A percentile compares a stretch with the other conserved stretches of the same genome.
Conservation (phyloP, 2,888 invertebrate species). For the Caradrina kadenii region DNA sequence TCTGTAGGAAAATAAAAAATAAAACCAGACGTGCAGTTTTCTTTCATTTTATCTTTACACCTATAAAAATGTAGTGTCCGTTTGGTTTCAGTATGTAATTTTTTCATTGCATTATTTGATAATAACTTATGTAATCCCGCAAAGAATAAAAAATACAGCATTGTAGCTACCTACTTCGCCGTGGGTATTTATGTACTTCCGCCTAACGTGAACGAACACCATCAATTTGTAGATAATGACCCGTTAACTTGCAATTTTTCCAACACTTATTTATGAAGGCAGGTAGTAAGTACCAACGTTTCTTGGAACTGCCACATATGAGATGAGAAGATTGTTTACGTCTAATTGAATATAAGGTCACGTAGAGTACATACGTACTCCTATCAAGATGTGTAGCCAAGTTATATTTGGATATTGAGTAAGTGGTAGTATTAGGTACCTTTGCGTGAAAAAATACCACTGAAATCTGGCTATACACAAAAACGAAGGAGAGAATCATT, state of each 20-base stretch:
- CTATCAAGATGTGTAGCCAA: not conserved
- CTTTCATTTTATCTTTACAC: not conserved
- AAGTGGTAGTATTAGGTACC: not conserved
- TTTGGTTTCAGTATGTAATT: constrained; percentile 11
- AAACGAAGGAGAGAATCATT: too few species aligned
- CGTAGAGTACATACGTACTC: not conserved
- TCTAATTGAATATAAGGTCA: constrained; percentile 29
- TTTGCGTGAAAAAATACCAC: too few species aligned
- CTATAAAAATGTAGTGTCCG: not conserved
- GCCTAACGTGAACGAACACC: constrained; percentile 61
- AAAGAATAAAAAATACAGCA: constrained; percentile 35
- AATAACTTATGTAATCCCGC: constrained; percentile 8
- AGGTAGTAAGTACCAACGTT: constrained; percentile 12
- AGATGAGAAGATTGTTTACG: constrained; percentile 35
- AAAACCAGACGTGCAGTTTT: not conserved
- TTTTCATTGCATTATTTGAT: constrained; percentile 23
- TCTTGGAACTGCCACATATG: constrained; percentile 25
- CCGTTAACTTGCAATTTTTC: constrained; percentile 78
- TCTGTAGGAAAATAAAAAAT: constrained; percentile 16
- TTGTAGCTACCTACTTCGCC: constrained; percentile 25
- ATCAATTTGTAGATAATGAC: constrained; percentile 72
- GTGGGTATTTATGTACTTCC: constrained; percentile 64
- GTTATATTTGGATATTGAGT: not conserved
- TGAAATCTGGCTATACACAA: too few species aligned
- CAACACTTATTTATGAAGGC: constrained; percentile 62